Evolutionary conservation across 2,888 invertebrate species (phyloP).

Genomic region (Schizotus pectinicornis): DNA sequence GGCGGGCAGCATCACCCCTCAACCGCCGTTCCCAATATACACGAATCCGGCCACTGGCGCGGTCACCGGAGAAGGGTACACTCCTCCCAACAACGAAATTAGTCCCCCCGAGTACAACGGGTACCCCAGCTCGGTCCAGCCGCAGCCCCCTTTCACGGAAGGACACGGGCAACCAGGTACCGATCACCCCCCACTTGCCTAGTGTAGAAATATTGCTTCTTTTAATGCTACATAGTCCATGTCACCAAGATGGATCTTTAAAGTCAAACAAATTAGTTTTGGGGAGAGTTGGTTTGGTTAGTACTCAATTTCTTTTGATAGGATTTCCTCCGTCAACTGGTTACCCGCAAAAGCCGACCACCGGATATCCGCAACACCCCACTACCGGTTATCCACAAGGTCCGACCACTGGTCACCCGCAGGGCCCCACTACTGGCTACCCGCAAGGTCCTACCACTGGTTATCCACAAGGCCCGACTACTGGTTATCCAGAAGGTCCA

Average conservation of each 20-base stretch:
- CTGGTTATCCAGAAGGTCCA: slow-evolving; percentile 17
- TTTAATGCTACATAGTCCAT: too few species aligned
- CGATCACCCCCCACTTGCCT: slow-evolving; percentile 1
- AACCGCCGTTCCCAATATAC: slow-evolving; percentile 50
- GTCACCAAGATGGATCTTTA: too few species aligned
- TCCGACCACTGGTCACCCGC: too few species aligned
- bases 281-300: too few species aligned
- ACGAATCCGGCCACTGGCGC: slow-evolving; percentile 49
- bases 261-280: too few species aligned
- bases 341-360: too few species aligned
- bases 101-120: slow-evolving; percentile 30
- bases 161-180: background rate
- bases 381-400: slow-evolving; percentile 28
- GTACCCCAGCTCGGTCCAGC: slow-evolving; percentile 29
- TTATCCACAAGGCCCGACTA: slow-evolving; percentile 21
- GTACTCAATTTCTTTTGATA: too few species aligned
- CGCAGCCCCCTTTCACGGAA: slow-evolving; percentile 9
- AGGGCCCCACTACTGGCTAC: too few species aligned
- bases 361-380: slow-evolving; percentile 11
- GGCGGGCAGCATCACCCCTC: slow-evolving; percentile 51
- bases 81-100: slow-evolving; percentile 30
- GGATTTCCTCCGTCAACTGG: too few species aligned
- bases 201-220: too few species aligned
- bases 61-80: slow-evolving; percentile 43
- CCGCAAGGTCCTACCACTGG: slow-evolving; percentile 25